phyloP scores from a whole-genome alignment of 2,888 invertebrate genomes.

The Nephrocerus scutellatus region DNA sequence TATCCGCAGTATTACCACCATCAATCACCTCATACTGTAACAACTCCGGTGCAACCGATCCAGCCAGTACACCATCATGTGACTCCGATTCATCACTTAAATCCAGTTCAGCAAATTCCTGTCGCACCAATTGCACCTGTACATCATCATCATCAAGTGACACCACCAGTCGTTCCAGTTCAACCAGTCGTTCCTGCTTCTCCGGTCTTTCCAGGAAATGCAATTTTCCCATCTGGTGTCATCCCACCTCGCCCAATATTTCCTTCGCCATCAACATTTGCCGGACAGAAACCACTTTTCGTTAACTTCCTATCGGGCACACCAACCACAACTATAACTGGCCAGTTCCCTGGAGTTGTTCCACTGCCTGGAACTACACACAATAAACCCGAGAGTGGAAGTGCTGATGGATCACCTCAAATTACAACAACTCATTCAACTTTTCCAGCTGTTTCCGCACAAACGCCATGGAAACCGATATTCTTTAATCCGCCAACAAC shows the following conservation, averaged over 20 bases:
- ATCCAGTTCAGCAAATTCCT: constrained; percentile 4
- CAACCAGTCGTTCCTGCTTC: constrained; percentile 12
- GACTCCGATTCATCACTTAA: constrained; percentile 5
- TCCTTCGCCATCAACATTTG: constrained; percentile 28
- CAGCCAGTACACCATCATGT: constrained; percentile 12
- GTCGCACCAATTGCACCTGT: constrained; percentile 9
- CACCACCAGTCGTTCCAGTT: constrained; percentile 14
- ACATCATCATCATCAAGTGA: constrained; percentile 10
- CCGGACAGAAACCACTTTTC: constrained; percentile 35
- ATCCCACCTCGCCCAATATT: constrained; percentile 23
- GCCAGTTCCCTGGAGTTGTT: constrained; percentile 33
- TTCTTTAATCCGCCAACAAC: constrained; percentile 27
- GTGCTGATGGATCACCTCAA: constrained; percentile 39
- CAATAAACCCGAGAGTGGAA: constrained; percentile 31
- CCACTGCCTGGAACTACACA: constrained; percentile 30
- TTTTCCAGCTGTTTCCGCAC: constrained; percentile 21
- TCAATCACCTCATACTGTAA: constrained; percentile 27
- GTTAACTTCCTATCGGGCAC: constrained; percentile 18
- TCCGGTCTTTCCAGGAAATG: constrained; percentile 25
- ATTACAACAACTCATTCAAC: constrained; percentile 29
- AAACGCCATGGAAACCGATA: constrained; percentile 35
- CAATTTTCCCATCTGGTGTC: constrained; percentile 26
- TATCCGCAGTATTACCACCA: constrained; percentile 37
- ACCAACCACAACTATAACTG: constrained; percentile 23
- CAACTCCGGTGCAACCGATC: constrained; percentile 15